Conservation (phyloP, 2,113 vertebrate genomes). For the Crocuta crocuta region DNA sequence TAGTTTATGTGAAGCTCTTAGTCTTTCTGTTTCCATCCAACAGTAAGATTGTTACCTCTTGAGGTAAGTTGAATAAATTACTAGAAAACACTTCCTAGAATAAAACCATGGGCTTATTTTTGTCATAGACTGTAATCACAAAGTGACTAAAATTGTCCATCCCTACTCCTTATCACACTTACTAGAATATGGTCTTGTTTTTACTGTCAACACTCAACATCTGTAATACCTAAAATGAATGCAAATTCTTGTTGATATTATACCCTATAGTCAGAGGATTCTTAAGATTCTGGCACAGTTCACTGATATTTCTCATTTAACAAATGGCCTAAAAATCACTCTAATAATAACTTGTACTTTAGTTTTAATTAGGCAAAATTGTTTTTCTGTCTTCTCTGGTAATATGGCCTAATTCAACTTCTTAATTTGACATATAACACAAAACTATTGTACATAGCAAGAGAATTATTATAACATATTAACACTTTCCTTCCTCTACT, state of each 20-base stretch:
- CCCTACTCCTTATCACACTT: background rate
- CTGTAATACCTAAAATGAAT: background rate
- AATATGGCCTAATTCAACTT: background rate
- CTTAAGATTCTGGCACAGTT: background rate
- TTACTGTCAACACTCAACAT: background rate
- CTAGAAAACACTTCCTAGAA: background rate
- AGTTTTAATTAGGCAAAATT: slow-evolving; percentile 29
- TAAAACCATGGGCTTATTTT: background rate
- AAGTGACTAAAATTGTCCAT: background rate
- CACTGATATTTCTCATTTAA: slow-evolving; percentile 13
- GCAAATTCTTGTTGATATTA: background rate
- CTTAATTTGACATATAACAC: background rate
- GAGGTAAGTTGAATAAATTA: slow-evolving; percentile 4
- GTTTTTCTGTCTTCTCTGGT: background rate
- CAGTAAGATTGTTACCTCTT: background rate
- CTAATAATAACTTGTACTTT: background rate
- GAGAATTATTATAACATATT: background rate
- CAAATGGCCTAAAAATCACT: background rate
- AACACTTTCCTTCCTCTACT: background rate
- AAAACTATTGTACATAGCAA: background rate
- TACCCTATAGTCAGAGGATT: background rate
- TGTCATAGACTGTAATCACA: background rate
- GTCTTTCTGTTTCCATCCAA: background rate
- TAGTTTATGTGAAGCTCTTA: background rate
- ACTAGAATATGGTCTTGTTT: background rate